Conservation (phyloP, 92 coral and sea anemone species). For the Parazoanthus swiftii region DNA sequence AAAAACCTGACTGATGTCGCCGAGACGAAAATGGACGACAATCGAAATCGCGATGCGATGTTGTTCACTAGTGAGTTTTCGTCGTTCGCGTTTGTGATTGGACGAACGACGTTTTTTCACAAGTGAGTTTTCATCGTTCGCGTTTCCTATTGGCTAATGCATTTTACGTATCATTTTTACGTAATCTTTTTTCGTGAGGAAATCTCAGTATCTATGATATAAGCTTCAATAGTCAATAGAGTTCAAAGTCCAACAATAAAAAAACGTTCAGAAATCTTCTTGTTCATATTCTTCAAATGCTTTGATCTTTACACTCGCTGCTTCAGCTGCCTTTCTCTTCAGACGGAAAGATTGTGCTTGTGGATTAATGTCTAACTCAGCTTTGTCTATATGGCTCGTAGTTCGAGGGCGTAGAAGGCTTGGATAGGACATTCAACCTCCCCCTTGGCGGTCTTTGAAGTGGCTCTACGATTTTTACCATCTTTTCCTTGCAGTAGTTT, state of each 20-base stretch:
- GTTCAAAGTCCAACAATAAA: not conserved
- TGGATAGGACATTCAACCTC: slow-evolving; percentile 5
- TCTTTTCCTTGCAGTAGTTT: not conserved
- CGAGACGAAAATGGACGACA: too few species aligned
- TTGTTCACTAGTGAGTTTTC: too few species aligned
- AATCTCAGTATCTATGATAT: not conserved
- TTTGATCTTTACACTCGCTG: not conserved
- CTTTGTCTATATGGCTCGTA: not conserved
- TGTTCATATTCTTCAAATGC: not conserved
- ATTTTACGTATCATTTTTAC: too few species aligned
- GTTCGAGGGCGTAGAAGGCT: slow-evolving; percentile 16
- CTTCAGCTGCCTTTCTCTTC: not conserved
- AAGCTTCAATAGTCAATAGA: not conserved
- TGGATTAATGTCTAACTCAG: not conserved
- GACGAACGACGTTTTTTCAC: too few species aligned
- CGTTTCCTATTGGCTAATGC: too few species aligned
- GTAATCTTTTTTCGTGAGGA: too few species aligned
- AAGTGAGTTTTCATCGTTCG: too few species aligned
- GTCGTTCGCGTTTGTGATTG: too few species aligned
- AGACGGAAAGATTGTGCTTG: not conserved
- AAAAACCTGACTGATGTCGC: too few species aligned
- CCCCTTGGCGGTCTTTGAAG: not conserved
- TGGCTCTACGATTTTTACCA: not conserved
- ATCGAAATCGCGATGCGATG: too few species aligned
- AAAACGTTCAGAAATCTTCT: not conserved